These are phyloP conservation scores for Agrotis exclamationis DNA, from an alignment of 2,888 invertebrate genomes.

Conservation along the genomic window DNA sequence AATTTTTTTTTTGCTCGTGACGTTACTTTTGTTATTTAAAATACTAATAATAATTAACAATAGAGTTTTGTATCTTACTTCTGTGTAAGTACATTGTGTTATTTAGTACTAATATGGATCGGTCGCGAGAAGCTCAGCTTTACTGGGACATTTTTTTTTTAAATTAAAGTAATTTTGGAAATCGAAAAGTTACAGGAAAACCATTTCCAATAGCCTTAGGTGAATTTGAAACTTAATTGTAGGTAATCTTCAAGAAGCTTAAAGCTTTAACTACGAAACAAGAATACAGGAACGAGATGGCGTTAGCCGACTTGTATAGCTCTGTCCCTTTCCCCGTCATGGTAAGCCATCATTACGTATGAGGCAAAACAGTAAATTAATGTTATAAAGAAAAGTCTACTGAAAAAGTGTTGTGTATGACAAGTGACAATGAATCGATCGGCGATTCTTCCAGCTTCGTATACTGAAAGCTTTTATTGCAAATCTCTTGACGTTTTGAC, in stretches of 20 bases:
- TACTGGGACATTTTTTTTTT: too few species aligned
- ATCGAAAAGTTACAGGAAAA: background rate
- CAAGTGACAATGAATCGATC: constrained; percentile 16
- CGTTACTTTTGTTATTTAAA: background rate
- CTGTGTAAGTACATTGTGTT: too few species aligned
- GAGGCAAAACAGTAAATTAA: background rate
- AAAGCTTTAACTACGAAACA: too few species aligned
- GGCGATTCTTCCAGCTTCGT: background rate
- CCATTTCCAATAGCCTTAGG: too few species aligned
- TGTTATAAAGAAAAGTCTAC: background rate
- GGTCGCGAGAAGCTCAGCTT: background rate
- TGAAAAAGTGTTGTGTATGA: background rate
- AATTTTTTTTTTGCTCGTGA: background rate
- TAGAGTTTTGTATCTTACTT: background rate
- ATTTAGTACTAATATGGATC: too few species aligned
- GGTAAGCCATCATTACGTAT: too few species aligned
- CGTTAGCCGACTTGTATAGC: too few species aligned
- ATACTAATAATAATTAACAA: background rate
- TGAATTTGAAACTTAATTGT: background rate
- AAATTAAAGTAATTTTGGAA: background rate
- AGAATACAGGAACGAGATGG: too few species aligned
- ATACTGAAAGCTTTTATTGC: background rate
- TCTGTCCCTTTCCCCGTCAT: too few species aligned
- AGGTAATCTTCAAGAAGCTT: too few species aligned
- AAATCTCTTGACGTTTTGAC: background rate